phyloP scores from a whole-genome alignment of 2,113 vertebrate species.

The Orientallactaga bullata region DNA sequence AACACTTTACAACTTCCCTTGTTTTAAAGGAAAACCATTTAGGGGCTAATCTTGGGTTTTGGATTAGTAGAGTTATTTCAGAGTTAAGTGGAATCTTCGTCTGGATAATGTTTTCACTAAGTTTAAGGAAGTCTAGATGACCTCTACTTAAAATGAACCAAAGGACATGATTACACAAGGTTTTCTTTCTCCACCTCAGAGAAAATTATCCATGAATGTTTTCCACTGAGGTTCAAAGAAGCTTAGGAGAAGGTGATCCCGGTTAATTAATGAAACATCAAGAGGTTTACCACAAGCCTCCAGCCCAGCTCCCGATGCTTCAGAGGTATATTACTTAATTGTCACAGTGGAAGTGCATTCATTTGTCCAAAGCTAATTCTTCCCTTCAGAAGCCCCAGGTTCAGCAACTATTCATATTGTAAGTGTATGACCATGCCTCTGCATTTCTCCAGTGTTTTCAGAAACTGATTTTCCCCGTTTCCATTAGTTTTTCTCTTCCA shows the following conservation, averaged over 20 bases:
- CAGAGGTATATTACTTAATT: slow-evolving; percentile 43
- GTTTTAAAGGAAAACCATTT: slow-evolving; percentile 46
- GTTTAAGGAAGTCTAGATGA: slow-evolving; percentile 59
- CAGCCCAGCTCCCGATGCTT: slow-evolving; percentile 41
- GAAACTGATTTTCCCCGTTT: not conserved
- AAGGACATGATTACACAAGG: not conserved
- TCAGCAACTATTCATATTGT: not conserved
- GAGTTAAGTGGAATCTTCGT: slow-evolving; percentile 17
- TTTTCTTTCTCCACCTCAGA: slow-evolving; percentile 33
- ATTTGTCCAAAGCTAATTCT: slow-evolving; percentile 57
- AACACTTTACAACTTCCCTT: not conserved
- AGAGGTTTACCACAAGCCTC: slow-evolving; percentile 30
- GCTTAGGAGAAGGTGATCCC: slow-evolving; percentile 36
- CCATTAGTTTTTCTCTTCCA: slow-evolving; percentile 2
- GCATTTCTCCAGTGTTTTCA: slow-evolving; percentile 27
- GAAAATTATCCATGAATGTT: slow-evolving; percentile 10
- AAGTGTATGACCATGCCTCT: not conserved
- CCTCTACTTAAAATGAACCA: slow-evolving; percentile 58
- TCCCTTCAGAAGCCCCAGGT: not conserved
- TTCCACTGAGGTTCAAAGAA: not conserved
- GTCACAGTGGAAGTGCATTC: slow-evolving; percentile 48
- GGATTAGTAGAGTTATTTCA: slow-evolving; percentile 37
- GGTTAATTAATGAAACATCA: slow-evolving; percentile 60
- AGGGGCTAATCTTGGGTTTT: slow-evolving; percentile 26
- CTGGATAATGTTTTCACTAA: slow-evolving; percentile 50